A percentile compares a stretch with the other conserved stretches of the same genome.
Evolutionary conservation across 2,888 invertebrate species (phyloP).

Genomic region (Drosophila kuntzei): DNA sequence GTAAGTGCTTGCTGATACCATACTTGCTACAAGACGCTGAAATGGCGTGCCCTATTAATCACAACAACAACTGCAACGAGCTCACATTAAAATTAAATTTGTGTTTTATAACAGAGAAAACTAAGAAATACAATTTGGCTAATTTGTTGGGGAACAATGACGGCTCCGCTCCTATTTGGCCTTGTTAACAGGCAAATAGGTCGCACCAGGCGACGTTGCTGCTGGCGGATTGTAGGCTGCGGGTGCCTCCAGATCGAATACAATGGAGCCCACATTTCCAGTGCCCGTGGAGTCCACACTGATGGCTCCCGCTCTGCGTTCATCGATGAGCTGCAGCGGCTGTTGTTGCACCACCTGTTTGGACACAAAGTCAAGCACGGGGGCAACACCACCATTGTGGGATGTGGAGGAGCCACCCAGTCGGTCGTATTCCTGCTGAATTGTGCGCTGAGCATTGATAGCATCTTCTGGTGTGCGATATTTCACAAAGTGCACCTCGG

Average conservation of each 20-base stretch:
- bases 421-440: slow-evolving; percentile 82
- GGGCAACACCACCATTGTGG: slow-evolving; percentile 80
- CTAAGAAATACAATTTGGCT: slow-evolving; percentile 71
- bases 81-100: slow-evolving; percentile 71
- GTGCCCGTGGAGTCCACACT: slow-evolving; percentile 42
- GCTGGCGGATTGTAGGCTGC: slow-evolving; percentile 51
- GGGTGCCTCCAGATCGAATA: slow-evolving; percentile 55
- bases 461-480: slow-evolving; percentile 84
- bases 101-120: slow-evolving; percentile 63
- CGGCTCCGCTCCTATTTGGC: slow-evolving; percentile 38
- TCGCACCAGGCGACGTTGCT: slow-evolving; percentile 46
- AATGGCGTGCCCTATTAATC: slow-evolving; percentile 67
- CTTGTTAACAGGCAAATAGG: slow-evolving; percentile 67
- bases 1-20: slow-evolving; percentile 56
- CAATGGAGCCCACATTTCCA: slow-evolving; percentile 27
- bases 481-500: slow-evolving; percentile 84
- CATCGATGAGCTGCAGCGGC: slow-evolving; percentile 48
- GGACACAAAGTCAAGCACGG: slow-evolving; percentile 76
- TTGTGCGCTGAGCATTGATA: slow-evolving; percentile 80
- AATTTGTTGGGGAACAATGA: slow-evolving; percentile 41
- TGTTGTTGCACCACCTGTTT: slow-evolving; percentile 41
- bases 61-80: slow-evolving; percentile 29
- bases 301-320: slow-evolving; percentile 49
- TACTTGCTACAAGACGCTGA: slow-evolving; percentile 52
- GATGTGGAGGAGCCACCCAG: slow-evolving; percentile 76